phyloP scores from a whole-genome alignment of 2,888 invertebrate genomes.

The Listrodromus nycthemerus region DNA sequence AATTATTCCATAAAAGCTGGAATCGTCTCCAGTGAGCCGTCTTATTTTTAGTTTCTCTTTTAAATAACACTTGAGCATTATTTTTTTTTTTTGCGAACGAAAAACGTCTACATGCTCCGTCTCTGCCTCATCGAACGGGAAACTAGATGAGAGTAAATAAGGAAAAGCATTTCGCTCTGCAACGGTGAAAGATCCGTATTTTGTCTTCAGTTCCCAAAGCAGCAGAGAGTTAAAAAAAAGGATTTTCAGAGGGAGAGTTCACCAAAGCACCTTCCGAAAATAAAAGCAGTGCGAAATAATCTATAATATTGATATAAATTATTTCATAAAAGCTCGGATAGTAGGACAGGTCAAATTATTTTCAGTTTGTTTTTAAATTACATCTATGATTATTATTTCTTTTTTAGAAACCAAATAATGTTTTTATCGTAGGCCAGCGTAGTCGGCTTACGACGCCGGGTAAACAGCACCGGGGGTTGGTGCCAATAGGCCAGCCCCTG shows the following conservation, averaged over 20 bases:
- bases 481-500: conserved; percentile 73
- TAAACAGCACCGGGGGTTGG: conserved; percentile 50
- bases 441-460: conserved; percentile 12
- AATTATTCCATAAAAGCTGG: neutral
- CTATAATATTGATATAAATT: neutral
- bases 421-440: neutral
- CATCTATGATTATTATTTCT: neutral
- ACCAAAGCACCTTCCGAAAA: neutral
- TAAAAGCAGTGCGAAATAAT: neutral
- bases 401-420: neutral
- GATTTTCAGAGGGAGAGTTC: neutral
- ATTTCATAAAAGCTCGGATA: neutral
- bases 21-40: neutral
- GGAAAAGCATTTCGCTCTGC: conserved; percentile 19
- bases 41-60: no score
- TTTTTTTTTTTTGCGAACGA: no score
- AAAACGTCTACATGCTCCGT: neutral
- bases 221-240: neutral
- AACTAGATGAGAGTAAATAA: conserved; percentile 67
- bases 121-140: conserved; percentile 21
- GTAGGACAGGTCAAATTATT: no score
- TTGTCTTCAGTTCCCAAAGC: conserved; percentile 33
- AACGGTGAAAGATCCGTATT: conserved; percentile 59
- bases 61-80: no score
- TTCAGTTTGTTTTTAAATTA: no score